These are phyloP conservation scores for Ryuthela nishihirai DNA, from an alignment of 2,888 invertebrate species.

Conservation along the genomic window DNA sequence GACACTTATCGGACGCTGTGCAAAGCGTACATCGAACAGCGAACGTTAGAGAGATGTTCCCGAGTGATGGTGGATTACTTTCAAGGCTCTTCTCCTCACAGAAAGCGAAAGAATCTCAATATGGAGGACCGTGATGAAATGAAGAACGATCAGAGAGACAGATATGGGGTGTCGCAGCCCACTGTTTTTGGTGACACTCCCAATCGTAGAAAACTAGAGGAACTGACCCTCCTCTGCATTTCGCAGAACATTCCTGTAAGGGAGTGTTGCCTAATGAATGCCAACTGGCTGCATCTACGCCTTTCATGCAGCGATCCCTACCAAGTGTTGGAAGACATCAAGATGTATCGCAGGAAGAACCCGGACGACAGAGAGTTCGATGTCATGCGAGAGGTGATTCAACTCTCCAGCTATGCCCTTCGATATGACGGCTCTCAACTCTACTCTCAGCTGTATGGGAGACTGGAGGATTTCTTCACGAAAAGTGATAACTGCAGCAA, in stretches of 20 bases:
- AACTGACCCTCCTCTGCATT: conserved; percentile 59
- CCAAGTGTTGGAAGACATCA: conserved; percentile 37
- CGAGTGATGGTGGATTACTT: conserved; percentile 1
- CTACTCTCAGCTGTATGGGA: conserved; percentile 63
- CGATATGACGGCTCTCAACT: conserved; percentile 79
- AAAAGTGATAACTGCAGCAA: conserved; percentile 38
- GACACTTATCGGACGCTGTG: conserved; percentile 9
- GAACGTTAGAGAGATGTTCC: background rate
- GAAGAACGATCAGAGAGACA: too few species aligned
- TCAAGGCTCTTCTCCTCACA: too few species aligned
- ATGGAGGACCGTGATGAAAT: too few species aligned
- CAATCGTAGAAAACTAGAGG: conserved; percentile 73
- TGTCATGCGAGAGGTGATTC: conserved; percentile 65
- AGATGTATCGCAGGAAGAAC: conserved; percentile 17
- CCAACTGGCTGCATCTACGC: conserved; percentile 75
- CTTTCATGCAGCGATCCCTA: conserved; percentile 57
- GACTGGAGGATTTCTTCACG: conserved; percentile 50
- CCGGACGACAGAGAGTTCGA: conserved; percentile 54
- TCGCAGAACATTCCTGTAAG: conserved; percentile 54
- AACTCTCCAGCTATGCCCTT: conserved; percentile 66
- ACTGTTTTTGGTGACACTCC: background rate
- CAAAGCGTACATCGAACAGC: conserved; percentile 8
- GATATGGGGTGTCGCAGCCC: too few species aligned
- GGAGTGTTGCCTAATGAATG: conserved; percentile 67
- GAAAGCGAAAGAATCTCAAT: too few species aligned